Percentiles rank a stretch among this genome's conserved stretches.
These are phyloP conservation scores for Nomada ferruginata DNA, from an alignment of 2,888 invertebrate genomes.

Conservation along the genomic window DNA sequence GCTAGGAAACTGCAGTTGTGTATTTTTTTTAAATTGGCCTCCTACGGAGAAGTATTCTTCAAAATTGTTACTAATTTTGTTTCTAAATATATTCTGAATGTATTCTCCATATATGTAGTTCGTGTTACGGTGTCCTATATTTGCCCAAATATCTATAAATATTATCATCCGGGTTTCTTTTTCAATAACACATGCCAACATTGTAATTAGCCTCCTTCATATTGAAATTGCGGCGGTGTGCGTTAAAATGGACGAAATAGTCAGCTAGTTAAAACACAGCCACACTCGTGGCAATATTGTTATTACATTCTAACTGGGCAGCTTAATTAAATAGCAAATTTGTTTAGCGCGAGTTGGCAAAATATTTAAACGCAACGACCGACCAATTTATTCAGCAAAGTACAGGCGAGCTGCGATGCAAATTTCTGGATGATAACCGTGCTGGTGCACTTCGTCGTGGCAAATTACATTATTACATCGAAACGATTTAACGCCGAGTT, in stretches of 20 bases:
- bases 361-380: not conserved
- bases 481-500: conserved; percentile 9
- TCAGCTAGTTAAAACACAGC: not conserved
- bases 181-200: too few species aligned
- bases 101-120: too few species aligned
- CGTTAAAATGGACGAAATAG: not conserved
- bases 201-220: not conserved
- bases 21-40: too few species aligned
- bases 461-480: conserved; percentile 12
- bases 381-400: not conserved
- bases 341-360: not conserved
- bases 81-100: too few species aligned
- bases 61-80: too few species aligned
- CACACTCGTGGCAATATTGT: not conserved
- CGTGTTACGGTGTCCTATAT: too few species aligned
- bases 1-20: too few species aligned
- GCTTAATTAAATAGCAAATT: conserved; percentile 5
- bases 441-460: not conserved
- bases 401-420: not conserved
- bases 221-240: not conserved
- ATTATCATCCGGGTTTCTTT: too few species aligned
- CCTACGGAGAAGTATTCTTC: too few species aligned
- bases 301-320: not conserved
- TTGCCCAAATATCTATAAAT: too few species aligned
- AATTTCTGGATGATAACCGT: conserved; percentile 9